Base-by-base conservation (phyloP, 2,797 vertebrate genomes). In the Paramormyrops hopkinsi region DNA sequence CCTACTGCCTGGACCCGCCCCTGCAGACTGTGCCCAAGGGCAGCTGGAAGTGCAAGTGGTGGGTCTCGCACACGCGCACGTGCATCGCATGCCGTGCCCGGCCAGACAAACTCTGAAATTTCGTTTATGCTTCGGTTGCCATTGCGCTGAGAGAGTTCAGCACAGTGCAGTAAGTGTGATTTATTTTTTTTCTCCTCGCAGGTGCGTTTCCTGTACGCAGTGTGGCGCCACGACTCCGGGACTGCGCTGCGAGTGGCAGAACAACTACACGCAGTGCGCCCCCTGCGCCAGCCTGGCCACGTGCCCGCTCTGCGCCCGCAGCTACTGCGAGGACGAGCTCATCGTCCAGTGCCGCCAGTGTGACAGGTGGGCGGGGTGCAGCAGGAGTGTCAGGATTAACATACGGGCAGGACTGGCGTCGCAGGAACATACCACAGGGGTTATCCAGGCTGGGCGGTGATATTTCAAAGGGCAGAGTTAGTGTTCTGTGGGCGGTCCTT, bases 11-110 rank as follows among this genome's bases (percentile, higher is more conserved):
- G 73, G 97, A 99, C 92, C 99, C 99, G 0, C 99, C 99, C 0
- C 93, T 99, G 94, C 99, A 99, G 95, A 99, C 98, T 0, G 98
- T 99, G 17, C 99, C 99, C 7, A 99, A 99, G 93, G 99, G 98
- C 89, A 98, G 98, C 95, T 99, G 99, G 99, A 99, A 99, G 93
- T 99, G 99, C 96, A 99, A 98, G 96, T 99, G 99, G 99, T 99
- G 87, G 90, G 92, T 59, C 41, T 62, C 50, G 9, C 46, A 25
- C 14, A 22, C 56, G 0, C 50, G 3, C 19, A 4, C n/a, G n/a
- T 11, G 12, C 33, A 12, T 62, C 59, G n/a, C 46, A 17, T 29
- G 46, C 44, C 48, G 6, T 14, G 7, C 50, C 7, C 22, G 11
- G 9, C 46, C 6, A 85, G 22, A 50, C 46, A 7, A 25, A 2